Base-by-base conservation (phyloP, 2,797 vertebrate genomes). In the Rhinogobio ventralis region DNA sequence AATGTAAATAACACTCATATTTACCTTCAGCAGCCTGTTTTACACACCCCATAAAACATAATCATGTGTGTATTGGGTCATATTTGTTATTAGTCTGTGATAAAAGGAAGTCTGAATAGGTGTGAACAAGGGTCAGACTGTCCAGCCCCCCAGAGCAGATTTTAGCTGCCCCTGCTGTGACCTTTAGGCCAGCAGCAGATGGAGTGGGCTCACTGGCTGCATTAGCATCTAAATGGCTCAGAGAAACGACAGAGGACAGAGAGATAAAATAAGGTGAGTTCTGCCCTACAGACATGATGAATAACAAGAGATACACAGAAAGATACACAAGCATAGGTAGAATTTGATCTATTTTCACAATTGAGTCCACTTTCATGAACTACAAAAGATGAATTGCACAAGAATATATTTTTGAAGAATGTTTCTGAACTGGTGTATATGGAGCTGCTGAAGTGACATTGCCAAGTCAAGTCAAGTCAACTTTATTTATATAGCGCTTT, bases 221-320 rank as follows among this genome's bases (percentile, higher is more conserved):
- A 84, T 84, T 84, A 84, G 51, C 83, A 84, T 84, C 39, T 46
- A 84, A 84, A 84, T 79, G 64, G 66, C 66, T 71, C 25, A 46
- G 51, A 71, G 73, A 57, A 49, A 79, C 15, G 28, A 71, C 66
- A 71, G 51, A 62, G 64, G 28, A 51, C 19, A 57, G 74, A 68
- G 33, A 72, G 73, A 49, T 53, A 83, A 77, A 84, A 46, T 77
- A 68, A 84, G 6, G 19, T 14, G 33, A 78, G 75, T 62, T 78
- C 25, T 36, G 25, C 39, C 20, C 30, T 57, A 42, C 36, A 68
- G 25, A 33, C 46, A 68, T 11, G 33, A 68, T 11, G 33, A 77
- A 68, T 45, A 81, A 69, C 53, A 45, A 55, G 25, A 68, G 60
- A 51, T 76, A 53, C 15, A 51, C 72, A 28, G 45, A 74, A 11